Evolutionary conservation across 2,797 vertebrate species (phyloP), one percentile per base, ranked within the genome.

Genomic region (Tiaroga cobitis): DNA sequence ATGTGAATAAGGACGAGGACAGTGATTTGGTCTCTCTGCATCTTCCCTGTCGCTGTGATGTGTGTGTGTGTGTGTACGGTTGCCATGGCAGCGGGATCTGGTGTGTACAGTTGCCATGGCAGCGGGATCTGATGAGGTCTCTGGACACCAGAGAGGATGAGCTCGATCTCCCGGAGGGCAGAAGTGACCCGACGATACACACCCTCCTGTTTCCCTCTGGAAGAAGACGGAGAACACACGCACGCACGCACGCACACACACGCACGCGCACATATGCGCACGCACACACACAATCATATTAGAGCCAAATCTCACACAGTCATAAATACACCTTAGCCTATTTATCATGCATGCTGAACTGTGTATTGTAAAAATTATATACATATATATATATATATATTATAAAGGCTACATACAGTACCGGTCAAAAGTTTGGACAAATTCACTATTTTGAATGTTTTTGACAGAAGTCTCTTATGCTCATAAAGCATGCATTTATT

Each of bases 121-220:
- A 90, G 89, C 88, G 69, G 54, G 86, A 85, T 79, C 87, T 91
- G 90, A 92, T 91, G 88, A 91, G 91, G 85, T 90, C 91, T 88
- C 91, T 86, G 83, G 85, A 88, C 37, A 34, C 54, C 85, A 63
- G 69, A 82, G 77, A 88, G 86, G 86, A 87, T 88, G 86, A 89
- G 89, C 84, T 87, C 86, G 85, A 80, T 84, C 77, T 88, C 90
- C 85, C 89, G 73, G 56, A 75, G 87, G 87, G 26, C 61, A 63
- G 13, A 2, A 6, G 13, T 63, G 61, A 63, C 61, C 26, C 13
- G n/a, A 1, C 2, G 5, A 13, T 16, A 63, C 61, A 63, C 61
- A 63, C 6, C 26, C 61, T 61, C 59, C 11, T 29, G 59, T 29
- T 61, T 26, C 8, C n/a, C 59, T 29, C 26, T 59, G 54, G 24